These are phyloP conservation scores for Pachyramphus minor DNA, from an alignment of 2,113 vertebrate species.

Conservation along the genomic window DNA sequence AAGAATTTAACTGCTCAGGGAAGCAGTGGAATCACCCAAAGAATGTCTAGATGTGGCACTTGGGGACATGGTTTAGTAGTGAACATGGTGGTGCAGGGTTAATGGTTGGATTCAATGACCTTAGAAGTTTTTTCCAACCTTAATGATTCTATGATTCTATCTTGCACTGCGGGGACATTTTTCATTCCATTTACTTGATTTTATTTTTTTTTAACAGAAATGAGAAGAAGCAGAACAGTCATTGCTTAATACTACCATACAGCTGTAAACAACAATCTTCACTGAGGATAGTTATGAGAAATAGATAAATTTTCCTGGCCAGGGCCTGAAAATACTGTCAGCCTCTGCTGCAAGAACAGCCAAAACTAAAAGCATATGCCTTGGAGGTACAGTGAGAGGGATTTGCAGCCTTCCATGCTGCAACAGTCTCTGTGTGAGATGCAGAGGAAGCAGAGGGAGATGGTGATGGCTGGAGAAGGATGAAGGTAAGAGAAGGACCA, in stretches of 20 bases:
- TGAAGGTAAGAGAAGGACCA: background rate
- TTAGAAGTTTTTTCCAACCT: background rate
- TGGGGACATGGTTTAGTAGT: background rate
- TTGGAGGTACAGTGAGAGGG: background rate
- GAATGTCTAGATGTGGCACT: rapidly evolving
- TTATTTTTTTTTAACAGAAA: background rate
- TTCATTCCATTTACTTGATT: background rate
- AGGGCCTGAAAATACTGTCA: background rate
- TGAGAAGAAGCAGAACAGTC: background rate
- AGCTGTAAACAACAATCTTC: background rate
- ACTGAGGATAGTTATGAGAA: background rate
- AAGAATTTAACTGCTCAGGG: background rate
- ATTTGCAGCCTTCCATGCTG: background rate
- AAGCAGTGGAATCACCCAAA: background rate
- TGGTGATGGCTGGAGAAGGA: background rate
- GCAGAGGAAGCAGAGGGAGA: background rate
- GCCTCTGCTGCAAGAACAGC: background rate
- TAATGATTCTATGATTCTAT: background rate
- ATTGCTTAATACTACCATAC: background rate
- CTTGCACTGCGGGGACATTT: background rate
- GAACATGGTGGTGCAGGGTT: background rate
- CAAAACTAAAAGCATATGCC: background rate
- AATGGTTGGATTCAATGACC: background rate
- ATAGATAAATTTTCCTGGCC: background rate
- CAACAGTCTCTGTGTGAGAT: background rate